Evolutionary conservation across 2,113 vertebrate genomes (phyloP), one percentile per base, ranked within the genome.

Genomic region (Sterna hirundo): DNA sequence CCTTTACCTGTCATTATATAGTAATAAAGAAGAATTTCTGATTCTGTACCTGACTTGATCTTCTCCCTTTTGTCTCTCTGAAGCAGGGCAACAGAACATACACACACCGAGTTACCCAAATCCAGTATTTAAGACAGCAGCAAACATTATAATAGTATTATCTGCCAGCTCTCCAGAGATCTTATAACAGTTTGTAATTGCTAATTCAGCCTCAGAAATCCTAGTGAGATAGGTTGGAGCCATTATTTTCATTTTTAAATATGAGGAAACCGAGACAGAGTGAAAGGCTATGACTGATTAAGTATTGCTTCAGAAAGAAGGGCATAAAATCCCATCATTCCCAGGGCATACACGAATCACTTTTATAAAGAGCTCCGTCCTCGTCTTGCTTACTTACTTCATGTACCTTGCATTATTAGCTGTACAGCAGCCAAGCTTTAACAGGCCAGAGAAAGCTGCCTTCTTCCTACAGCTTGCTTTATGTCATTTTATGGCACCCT

Each of bases 201-300:
- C 82, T 93, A 91, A 80, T 85, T 94, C 81, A 83, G 58, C 10
- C 77, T 93, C 65, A 85, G 61, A 94, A 94, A 47, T 22, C 22
- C 47, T 0, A 2, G 5, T 87, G 74, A 94, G 61, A 62, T 34
- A 69, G 44, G 68, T 38, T 68, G 54, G 13, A 82, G 61, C 30
- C 44, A 76, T 52, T 62, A 40, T 75, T 78, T 70, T 66, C 0
- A 20, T 77, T 94, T 89, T 83, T 52, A 86, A 91, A 74, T 74
- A 68, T 13, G n/a, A 93, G 64, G 52, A 90, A 86, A 92, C 64
- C 9, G 42, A 95, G 82, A 62, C 27, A 57, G 22, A 88, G 26
- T 27, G 65, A 88, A 78, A 78, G 57, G n/a, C 71, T 49, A 5
- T 38, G 27, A 49, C 34, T 93, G 25, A 36, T 5, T 20, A 62